These are phyloP conservation scores for Remorina albescens DNA, from an alignment of 2,797 vertebrate species.

Conservation along the genomic window DNA sequence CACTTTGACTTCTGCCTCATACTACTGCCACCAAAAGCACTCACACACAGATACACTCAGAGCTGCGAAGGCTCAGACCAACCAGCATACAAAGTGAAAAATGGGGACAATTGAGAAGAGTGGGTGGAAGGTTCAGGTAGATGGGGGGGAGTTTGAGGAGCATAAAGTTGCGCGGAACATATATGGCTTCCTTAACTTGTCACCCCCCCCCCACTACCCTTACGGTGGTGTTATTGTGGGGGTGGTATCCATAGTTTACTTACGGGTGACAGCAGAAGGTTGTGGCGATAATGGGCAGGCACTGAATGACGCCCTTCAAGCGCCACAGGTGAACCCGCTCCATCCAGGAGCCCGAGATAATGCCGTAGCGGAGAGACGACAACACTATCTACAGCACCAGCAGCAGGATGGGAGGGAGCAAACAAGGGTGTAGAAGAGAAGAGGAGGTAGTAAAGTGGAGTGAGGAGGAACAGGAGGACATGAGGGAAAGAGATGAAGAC, in stretches of 20 bases:
- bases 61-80: conserved; percentile 57
- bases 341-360: conserved; percentile 86
- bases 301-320: conserved; percentile 83
- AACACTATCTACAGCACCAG: conserved; percentile 83
- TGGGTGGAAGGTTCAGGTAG: conserved; percentile 31
- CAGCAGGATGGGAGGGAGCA: conserved; percentile 62
- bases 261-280: conserved; percentile 87
- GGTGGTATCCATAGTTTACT: conserved; percentile 71
- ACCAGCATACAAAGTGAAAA: conserved; percentile 52
- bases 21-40: conserved; percentile 64
- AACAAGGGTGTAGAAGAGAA: conserved; percentile 48
- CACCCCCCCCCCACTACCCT: conserved; percentile 47
- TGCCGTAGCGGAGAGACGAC: conserved; percentile 86
- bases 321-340: conserved; percentile 84
- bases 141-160: conserved; percentile 32
- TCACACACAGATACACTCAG: conserved; percentile 30
- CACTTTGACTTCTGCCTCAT: conserved; percentile 37
- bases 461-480: conserved; percentile 26
- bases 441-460: conserved; percentile 25
- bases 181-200: conserved; percentile 52
- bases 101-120: conserved; percentile 47
- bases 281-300: conserved; percentile 84
- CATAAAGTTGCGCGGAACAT: conserved; percentile 25
- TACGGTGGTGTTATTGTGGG: conserved; percentile 52
- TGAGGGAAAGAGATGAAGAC: conserved; percentile 8